Conservation (phyloP, 2,113 vertebrate species). For the Pteronura brasiliensis region DNA sequence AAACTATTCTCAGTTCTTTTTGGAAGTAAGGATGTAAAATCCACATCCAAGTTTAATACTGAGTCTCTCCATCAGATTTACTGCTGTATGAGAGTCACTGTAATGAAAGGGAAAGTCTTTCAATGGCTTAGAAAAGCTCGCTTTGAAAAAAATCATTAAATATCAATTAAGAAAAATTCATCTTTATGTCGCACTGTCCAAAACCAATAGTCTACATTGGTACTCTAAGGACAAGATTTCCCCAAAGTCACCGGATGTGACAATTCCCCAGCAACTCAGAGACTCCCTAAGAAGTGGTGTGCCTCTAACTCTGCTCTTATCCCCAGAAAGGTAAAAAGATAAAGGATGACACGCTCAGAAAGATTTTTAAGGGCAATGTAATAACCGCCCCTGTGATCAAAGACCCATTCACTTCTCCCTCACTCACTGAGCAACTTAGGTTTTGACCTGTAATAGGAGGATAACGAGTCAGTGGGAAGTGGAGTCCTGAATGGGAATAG, state of each 20-base stretch:
- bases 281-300: not conserved
- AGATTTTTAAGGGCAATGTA: not conserved
- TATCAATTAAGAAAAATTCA: not conserved
- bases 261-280: not conserved
- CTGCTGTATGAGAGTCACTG: not conserved
- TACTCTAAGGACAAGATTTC: not conserved
- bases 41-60: not conserved
- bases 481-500: not conserved
- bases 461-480: not conserved
- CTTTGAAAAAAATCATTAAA: not conserved
- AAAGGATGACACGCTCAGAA: not conserved
- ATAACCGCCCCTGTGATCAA: not conserved
- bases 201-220: not conserved
- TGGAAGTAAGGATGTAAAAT: not conserved
- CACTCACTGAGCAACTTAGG: not conserved
- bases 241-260: fast-evolving
- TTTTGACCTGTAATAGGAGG: not conserved
- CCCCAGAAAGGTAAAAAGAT: not conserved
- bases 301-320: not conserved
- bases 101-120: not conserved
- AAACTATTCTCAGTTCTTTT: not conserved
- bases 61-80: not conserved
- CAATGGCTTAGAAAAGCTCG: not conserved
- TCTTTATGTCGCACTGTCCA: not conserved
- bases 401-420: not conserved